Evolutionary conservation across 2,888 invertebrate genomes (phyloP).

Genomic region (Carabus problematicus): DNA sequence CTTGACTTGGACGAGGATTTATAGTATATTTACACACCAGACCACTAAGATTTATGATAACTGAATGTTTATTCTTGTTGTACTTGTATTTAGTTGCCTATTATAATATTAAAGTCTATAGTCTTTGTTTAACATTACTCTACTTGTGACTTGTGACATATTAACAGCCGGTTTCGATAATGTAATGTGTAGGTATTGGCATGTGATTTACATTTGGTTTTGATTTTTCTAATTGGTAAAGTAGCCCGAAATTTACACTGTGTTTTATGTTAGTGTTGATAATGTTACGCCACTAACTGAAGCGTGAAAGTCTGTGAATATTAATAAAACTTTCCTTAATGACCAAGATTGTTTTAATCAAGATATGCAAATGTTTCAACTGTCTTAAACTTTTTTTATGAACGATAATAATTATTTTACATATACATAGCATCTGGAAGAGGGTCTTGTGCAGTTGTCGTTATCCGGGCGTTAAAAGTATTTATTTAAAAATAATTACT

Average conservation of each 20-base stretch:
- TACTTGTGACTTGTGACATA: no score
- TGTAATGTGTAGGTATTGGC: no score
- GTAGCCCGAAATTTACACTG: no score
- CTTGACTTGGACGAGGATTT: slow-evolving; percentile 23
- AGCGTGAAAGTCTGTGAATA: slow-evolving; percentile 23
- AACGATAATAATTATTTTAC: slow-evolving; percentile 36
- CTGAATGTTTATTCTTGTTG: no score
- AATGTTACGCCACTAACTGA: not conserved
- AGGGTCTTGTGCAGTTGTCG: slow-evolving; percentile 21
- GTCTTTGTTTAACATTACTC: no score
- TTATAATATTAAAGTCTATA: no score
- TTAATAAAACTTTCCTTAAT: slow-evolving; percentile 29
- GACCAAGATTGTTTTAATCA: slow-evolving; percentile 37
- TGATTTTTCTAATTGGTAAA: no score
- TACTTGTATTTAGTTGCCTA: no score
- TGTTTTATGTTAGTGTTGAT: no score
- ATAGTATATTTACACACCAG: slow-evolving; percentile 3
- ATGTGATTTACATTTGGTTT: no score
- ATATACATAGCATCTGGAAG: slow-evolving; percentile 33
- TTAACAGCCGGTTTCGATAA: no score
- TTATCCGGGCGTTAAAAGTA: slow-evolving; percentile 44
- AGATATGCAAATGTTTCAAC: slow-evolving; percentile 41
- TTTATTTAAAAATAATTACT: slow-evolving; percentile 50
- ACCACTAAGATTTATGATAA: no score
- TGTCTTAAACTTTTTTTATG: slow-evolving; percentile 30